Percentiles rank a stretch among this genome's conserved stretches.
Conservation (phyloP, 2,797 vertebrate genomes). For the Coranthus polyacanthus region DNA sequence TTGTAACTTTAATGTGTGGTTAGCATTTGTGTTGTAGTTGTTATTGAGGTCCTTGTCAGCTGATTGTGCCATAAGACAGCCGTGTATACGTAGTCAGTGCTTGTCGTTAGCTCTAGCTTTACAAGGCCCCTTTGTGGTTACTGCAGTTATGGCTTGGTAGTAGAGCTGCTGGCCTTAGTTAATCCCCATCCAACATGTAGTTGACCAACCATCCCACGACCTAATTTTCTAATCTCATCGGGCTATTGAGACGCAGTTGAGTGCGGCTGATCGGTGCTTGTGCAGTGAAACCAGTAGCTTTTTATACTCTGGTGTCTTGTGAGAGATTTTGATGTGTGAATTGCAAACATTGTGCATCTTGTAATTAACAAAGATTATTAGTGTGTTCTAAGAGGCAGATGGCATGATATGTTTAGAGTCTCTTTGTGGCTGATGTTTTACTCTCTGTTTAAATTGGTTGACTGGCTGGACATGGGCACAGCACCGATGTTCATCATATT, state of each 20-base stretch:
- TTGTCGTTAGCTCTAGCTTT: conserved; percentile 14
- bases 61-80: neutral
- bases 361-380: neutral
- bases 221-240: conserved; percentile 85
- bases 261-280: conserved; percentile 18
- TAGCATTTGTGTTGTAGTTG: neutral
- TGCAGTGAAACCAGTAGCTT: conserved; percentile 1
- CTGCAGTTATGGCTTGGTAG: conserved; percentile 53
- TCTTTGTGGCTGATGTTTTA: neutral
- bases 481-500: neutral
- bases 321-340: neutral
- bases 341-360: conserved; percentile 3
- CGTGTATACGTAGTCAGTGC: neutral
- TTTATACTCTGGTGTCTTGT: neutral
- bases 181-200: conserved; percentile 79
- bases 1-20: neutral
- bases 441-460: neutral
- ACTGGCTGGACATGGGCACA: neutral
- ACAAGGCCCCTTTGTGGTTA: conserved; percentile 49
- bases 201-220: conserved; percentile 81
- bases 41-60: neutral
- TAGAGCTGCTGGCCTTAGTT: conserved; percentile 64
- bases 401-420: neutral
- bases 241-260: conserved; percentile 47
- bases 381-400: conserved; percentile 4